phyloP scores from a whole-genome alignment of 2,797 vertebrate species.

The Sandelia bainsii region DNA sequence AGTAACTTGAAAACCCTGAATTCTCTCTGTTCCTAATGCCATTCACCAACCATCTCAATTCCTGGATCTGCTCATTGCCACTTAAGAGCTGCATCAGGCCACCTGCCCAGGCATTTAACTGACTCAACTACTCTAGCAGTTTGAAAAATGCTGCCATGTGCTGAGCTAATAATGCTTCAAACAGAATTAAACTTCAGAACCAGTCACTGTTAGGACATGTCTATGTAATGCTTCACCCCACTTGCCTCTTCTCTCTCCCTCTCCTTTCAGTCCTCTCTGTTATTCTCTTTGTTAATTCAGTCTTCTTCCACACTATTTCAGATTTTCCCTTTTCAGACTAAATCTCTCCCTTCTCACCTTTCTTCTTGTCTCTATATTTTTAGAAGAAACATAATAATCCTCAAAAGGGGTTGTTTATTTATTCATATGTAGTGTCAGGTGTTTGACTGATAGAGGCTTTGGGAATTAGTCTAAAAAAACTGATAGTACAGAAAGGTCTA shows the following conservation, averaged over 20 bases:
- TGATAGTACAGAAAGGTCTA: slow-evolving; percentile 11
- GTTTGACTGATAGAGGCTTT: slow-evolving; percentile 18
- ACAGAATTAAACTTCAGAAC: slow-evolving; percentile 48
- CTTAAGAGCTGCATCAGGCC: slow-evolving; percentile 7
- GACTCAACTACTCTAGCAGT: slow-evolving; percentile 8
- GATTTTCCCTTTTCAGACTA: slow-evolving; percentile 20
- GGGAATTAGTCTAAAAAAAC: slow-evolving; percentile 19
- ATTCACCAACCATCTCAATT: neutral
- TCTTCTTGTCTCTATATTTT: slow-evolving; percentile 35
- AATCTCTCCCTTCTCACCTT: neutral
- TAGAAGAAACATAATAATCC: slow-evolving; percentile 45
- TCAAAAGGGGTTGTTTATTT: slow-evolving; percentile 48
- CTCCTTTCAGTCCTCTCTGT: slow-evolving; percentile 2
- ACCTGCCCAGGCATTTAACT: slow-evolving; percentile 16
- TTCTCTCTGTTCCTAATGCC: neutral
- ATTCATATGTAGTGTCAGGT: slow-evolving; percentile 41
- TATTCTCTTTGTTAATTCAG: neutral
- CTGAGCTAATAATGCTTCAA: slow-evolving; percentile 47
- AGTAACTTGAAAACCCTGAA: neutral
- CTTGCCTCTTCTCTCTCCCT: slow-evolving; percentile 1
- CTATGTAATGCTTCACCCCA: slow-evolving; percentile 21
- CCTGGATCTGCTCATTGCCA: slow-evolving; percentile 7
- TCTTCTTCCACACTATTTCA: slow-evolving; percentile 6
- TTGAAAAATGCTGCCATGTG: neutral
- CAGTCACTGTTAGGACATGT: slow-evolving; percentile 12